These are phyloP conservation scores for Drosophila birchii DNA, from an alignment of 2,888 invertebrate species.

Conservation along the genomic window DNA sequence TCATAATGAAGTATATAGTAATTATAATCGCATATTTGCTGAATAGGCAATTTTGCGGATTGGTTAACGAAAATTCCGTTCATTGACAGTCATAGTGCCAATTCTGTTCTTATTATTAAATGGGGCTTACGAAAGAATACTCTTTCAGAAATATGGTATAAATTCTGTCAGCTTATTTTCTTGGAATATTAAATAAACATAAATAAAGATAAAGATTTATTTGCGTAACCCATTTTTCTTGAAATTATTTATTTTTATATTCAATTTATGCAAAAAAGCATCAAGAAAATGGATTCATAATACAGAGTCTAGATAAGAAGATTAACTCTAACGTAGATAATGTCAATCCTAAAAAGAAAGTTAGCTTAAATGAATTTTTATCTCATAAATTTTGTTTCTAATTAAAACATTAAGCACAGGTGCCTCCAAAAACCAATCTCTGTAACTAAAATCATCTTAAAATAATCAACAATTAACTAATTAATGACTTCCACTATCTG, in stretches of 20 bases:
- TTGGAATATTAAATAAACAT: not conserved
- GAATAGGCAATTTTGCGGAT: not conserved
- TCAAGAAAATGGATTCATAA: not conserved
- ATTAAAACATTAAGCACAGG: not conserved
- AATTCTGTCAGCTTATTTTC: not conserved
- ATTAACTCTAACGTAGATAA: not conserved
- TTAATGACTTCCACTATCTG: not conserved
- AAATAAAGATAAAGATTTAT: not conserved
- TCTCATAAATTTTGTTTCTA: not conserved
- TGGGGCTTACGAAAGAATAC: not conserved
- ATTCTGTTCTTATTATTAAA: not conserved
- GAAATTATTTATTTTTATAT: not conserved
- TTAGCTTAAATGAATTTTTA: not conserved
- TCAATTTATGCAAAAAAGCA: not conserved
- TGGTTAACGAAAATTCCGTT: not conserved
- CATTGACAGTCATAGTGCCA: conserved; percentile 1
- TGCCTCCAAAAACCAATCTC: not conserved
- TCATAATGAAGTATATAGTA: conserved; percentile 5
- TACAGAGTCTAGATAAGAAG: not conserved
- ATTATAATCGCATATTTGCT: conserved; percentile 6
- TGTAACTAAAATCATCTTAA: not conserved
- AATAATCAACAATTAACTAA: not conserved
- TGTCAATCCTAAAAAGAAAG: not conserved
- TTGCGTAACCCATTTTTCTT: not conserved
- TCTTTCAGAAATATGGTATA: not conserved